Evolutionary conservation across 2,113 vertebrate genomes (phyloP).

Genomic region (Xyrauchen texanus): DNA sequence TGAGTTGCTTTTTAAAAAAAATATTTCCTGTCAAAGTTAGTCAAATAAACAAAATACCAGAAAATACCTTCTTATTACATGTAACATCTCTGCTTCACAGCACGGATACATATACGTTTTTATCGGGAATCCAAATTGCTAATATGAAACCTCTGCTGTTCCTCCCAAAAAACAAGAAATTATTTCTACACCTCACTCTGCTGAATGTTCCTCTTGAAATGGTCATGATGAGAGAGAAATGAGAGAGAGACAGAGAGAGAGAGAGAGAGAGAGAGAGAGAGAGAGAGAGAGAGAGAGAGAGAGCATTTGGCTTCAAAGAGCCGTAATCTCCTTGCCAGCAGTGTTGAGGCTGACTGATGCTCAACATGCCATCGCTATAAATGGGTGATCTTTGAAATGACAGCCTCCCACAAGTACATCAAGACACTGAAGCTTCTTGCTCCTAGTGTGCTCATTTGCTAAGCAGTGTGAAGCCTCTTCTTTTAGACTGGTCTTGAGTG

Average conservation of each 20-base stretch:
- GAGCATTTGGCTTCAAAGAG: slow-evolving; percentile 35
- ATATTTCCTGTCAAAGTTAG: neutral
- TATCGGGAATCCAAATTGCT: slow-evolving; percentile 25
- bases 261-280: neutral
- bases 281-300: neutral
- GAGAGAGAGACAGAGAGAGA: neutral
- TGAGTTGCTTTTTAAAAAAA: neutral
- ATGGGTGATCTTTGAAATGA: slow-evolving; percentile 52
- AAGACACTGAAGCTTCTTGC: slow-evolving; percentile 39
- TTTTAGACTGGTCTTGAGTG: slow-evolving; percentile 37
- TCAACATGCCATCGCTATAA: slow-evolving; percentile 45
- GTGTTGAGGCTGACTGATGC: slow-evolving; percentile 46
- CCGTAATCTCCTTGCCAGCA: slow-evolving; percentile 47
- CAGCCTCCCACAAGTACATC: slow-evolving; percentile 53
- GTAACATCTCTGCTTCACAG: slow-evolving; percentile 27
- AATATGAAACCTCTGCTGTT: slow-evolving; percentile 36
- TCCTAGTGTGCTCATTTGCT: slow-evolving; percentile 55
- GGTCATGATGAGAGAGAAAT: neutral
- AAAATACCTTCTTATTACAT: slow-evolving; percentile 20
- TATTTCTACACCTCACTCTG: slow-evolving; percentile 14
- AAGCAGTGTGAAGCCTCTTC: slow-evolving; percentile 53
- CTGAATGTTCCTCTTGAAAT: slow-evolving; percentile 13
- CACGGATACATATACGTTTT: slow-evolving; percentile 30
- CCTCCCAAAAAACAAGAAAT: slow-evolving; percentile 27
- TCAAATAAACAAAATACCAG: slow-evolving; percentile 40